These are phyloP conservation scores for Pantala flavescens DNA, from an alignment of 1,140 invertebrate species.

Conservation along the genomic window DNA sequence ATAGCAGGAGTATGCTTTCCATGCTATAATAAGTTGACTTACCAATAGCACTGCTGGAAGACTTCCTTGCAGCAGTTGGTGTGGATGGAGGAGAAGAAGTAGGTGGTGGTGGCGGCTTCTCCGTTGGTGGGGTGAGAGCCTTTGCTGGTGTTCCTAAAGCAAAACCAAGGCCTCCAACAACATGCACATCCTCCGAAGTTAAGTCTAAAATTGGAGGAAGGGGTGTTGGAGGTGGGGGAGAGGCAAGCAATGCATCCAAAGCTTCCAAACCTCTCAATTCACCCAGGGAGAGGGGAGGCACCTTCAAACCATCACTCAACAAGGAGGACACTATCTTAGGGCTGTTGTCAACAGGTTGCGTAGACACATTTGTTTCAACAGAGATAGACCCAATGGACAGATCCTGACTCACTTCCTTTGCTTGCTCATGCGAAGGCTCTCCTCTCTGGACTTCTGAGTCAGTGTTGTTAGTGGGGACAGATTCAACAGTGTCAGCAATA, in stretches of 20 bases:
- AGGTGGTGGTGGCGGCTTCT: background rate
- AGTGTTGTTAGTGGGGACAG: background rate
- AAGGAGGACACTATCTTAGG: background rate
- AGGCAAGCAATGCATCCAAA: background rate
- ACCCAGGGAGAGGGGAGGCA: background rate
- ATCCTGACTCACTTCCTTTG: background rate
- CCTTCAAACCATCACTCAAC: background rate
- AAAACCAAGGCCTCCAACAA: constrained; percentile 1
- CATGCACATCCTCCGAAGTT: background rate
- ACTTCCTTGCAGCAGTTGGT: background rate
- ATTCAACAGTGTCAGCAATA: background rate
- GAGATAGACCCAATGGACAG: background rate
- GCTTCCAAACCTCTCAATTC: constrained; percentile 4
- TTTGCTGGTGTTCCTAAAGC: background rate
- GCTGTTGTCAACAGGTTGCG: background rate
- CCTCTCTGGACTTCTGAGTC: background rate
- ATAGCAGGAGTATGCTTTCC: too few relatives aligned
- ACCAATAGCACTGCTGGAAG: background rate
- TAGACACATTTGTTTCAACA: background rate
- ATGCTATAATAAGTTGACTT: too few relatives aligned
- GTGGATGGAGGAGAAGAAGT: background rate
- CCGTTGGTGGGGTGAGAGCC: background rate
- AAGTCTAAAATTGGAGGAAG: background rate
- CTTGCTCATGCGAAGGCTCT: background rate
- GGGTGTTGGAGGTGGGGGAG: background rate